Evolutionary conservation across 2,888 invertebrate species (phyloP).

Genomic region (Adineta ricciae): DNA sequence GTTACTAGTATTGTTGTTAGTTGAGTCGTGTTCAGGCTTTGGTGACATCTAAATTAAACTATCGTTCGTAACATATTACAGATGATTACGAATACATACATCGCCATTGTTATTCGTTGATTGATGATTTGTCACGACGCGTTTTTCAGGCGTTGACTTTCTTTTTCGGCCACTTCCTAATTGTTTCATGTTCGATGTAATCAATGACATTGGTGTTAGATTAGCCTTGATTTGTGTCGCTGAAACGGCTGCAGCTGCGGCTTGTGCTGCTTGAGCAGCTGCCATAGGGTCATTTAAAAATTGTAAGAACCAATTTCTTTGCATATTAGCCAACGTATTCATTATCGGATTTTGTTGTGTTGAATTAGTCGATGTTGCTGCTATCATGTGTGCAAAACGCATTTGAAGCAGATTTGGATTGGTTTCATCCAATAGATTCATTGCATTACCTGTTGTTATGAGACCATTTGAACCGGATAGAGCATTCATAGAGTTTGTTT

Average conservation of each 20-base stretch:
- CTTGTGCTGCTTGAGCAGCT: not conserved
- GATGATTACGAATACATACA: not conserved
- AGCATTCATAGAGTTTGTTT: not conserved
- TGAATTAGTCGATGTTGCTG: not conserved
- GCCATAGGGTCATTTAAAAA: not conserved
- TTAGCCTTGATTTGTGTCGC: not conserved
- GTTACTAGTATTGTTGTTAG: not conserved
- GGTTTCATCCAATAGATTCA: not conserved
- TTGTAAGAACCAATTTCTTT: not conserved
- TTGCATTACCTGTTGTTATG: constrained; percentile 10
- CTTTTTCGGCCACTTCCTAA: not conserved
- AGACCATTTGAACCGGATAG: not conserved
- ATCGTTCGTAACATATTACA: not conserved
- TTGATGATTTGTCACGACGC: not conserved
- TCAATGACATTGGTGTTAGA: not conserved
- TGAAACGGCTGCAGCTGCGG: not conserved
- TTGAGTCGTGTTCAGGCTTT: not conserved
- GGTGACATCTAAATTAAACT: not conserved
- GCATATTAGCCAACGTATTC: not conserved
- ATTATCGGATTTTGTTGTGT: not conserved
- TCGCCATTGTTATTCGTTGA: not conserved
- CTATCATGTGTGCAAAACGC: not conserved
- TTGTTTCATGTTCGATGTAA: not conserved
- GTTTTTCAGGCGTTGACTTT: constrained; percentile 1
- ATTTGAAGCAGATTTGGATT: not conserved